Evolutionary conservation across 1,140 invertebrate genomes (phyloP).

Genomic region (Papilio dardanus): DNA sequence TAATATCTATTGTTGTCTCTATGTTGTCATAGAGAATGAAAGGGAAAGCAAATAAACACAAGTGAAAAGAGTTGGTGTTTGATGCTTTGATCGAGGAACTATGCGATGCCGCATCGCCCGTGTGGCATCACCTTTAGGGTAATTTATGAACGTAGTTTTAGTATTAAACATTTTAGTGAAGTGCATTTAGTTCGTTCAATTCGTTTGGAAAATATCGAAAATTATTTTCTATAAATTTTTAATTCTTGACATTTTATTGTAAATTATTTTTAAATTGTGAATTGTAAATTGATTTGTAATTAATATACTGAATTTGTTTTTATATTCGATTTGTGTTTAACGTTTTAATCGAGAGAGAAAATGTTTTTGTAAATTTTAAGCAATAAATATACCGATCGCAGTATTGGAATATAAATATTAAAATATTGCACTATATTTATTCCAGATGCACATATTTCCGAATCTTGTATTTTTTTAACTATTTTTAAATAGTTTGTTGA

Average conservation of each 20-base stretch:
- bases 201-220: neutral
- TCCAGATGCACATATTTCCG: constrained; percentile 41
- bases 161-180: constrained; percentile 43
- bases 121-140: constrained; percentile 23
- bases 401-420: constrained; percentile 54
- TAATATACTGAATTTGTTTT: neutral
- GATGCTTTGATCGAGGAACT: neutral
- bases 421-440: constrained; percentile 36
- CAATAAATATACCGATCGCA: constrained; percentile 61
- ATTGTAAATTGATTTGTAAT: constrained; percentile 27
- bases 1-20: no score
- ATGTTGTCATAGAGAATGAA: no score
- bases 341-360: constrained; percentile 29
- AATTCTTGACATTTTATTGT: constrained; percentile 12
- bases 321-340: constrained; percentile 20
- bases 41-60: no score
- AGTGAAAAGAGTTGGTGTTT: neutral
- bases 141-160: constrained; percentile 39
- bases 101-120: neutral
- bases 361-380: constrained; percentile 50
- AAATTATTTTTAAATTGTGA: constrained; percentile 9
- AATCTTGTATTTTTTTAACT: constrained; percentile 48
- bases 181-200: constrained; percentile 47
- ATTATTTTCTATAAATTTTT: neutral
- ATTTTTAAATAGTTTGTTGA: constrained; percentile 60